These are phyloP conservation scores for Tenthredo scrophulariae DNA, from an alignment of 2,888 invertebrate genomes.

Conservation along the genomic window DNA sequence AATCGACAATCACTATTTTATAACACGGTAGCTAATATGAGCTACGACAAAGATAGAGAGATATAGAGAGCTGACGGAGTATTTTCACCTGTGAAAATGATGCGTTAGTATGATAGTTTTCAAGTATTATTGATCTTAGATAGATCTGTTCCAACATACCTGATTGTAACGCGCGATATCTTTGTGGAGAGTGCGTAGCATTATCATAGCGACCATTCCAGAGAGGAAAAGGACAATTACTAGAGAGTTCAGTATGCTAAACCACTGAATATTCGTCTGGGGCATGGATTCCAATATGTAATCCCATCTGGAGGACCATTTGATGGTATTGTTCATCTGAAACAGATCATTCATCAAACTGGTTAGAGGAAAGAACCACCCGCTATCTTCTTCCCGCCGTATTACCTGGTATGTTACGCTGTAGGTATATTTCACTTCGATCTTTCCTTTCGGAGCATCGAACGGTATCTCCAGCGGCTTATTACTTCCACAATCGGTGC, in stretches of 20 bases:
- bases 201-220: slow-evolving; percentile 99
- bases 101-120: neutral
- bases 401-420: slow-evolving; percentile 88
- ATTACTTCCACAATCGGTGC: slow-evolving; percentile 75
- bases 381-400: slow-evolving; percentile 31
- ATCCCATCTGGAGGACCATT: slow-evolving; percentile 99
- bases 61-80: slow-evolving; percentile 57
- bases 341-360: neutral
- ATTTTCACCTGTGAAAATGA: slow-evolving; percentile 48
- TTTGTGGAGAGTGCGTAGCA: slow-evolving; percentile 96
- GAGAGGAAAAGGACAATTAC: slow-evolving; percentile 98
- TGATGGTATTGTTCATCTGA: slow-evolving; percentile 88
- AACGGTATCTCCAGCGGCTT: slow-evolving; percentile 87
- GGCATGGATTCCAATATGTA: slow-evolving; percentile 99
- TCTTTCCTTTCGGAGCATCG: slow-evolving; percentile 78
- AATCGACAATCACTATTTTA: slow-evolving; percentile 62
- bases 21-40: neutral
- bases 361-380: neutral
- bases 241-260: slow-evolving; percentile 97
- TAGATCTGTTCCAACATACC: slow-evolving; percentile 75
- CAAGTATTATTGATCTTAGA: neutral
- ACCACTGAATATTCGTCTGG: slow-evolving; percentile 99
- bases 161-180: slow-evolving; percentile 99
- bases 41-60: neutral
- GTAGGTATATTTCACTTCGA: slow-evolving; percentile 92